Evolutionary conservation across 2,113 vertebrate species (phyloP).

Genomic region (Epinephelus moara): DNA sequence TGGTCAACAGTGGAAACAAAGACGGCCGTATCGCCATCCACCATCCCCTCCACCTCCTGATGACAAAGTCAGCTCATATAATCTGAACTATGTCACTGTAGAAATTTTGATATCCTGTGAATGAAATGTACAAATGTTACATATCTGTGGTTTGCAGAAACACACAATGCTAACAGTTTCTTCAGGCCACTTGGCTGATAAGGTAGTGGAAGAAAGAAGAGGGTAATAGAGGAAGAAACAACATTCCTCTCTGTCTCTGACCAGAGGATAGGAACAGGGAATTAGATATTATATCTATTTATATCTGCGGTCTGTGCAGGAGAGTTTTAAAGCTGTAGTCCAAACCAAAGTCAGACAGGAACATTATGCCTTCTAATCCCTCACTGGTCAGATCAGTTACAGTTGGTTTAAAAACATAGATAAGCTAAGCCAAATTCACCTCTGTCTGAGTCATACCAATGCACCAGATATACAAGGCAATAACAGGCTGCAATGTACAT

Average conservation of each 20-base stretch:
- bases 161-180: too few relatives aligned
- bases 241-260: constrained; percentile 24
- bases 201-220: neutral
- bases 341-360: constrained; percentile 26
- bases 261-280: constrained; percentile 12
- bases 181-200: too few relatives aligned
- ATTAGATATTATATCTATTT: constrained; percentile 63
- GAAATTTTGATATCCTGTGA: too few relatives aligned
- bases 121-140: too few relatives aligned
- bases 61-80: too few relatives aligned
- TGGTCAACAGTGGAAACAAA: too few relatives aligned
- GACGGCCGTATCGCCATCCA: too few relatives aligned
- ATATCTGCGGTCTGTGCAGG: constrained; percentile 35
- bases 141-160: too few relatives aligned
- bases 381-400: constrained; percentile 29
- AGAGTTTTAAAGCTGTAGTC: constrained; percentile 41
- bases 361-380: constrained; percentile 29
- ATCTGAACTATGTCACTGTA: too few relatives aligned
- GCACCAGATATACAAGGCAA: neutral
- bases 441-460: neutral
- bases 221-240: constrained; percentile 1
- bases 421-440: constrained; percentile 24
- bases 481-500: neutral
- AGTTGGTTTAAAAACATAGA: constrained; percentile 34
- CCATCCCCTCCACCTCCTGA: too few relatives aligned